Evolutionary conservation across 2,113 vertebrate species (phyloP), one percentile per base, ranked within the genome.

Genomic region (Oceanites oceanicus): DNA sequence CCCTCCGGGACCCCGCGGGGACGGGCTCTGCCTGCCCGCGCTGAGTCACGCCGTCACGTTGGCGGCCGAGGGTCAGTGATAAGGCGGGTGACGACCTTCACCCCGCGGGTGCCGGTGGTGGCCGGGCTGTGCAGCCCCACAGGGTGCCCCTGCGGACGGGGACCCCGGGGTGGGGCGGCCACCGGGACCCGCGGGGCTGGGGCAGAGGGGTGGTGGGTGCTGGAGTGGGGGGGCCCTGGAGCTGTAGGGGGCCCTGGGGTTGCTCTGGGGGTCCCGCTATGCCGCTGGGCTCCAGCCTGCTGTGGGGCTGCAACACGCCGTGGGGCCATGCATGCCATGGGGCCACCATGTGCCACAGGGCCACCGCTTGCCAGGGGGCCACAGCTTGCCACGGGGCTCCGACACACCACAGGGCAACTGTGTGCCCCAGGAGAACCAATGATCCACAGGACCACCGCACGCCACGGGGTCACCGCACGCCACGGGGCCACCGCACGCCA

Each of bases 71-170:
- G 88, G 72, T 65, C 44, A 55, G 32, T 2, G 81, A 68, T 42
- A 63, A 72, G 38, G 47, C 9, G 17, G 73, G 18, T 6, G 3
- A 22, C 1, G 20, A 59, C 91, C 91, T 88, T 92, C 0, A 65
- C 13, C 56, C 71, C 4, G 2, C 5, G 2, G 71, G n/a, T 12
- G 23, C 62, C 0, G 8, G 67, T 1, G 11, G 17, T 3, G 7
- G 49, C 61, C 1, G 5, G 32, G 20, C 11, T 6, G 36, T 8
- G 45, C 27, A 53, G 36, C 32, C 78, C 71, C 55, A 8, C 6
- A 5, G 19, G 25, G 20, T 30, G 13, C 34, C 58, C 45, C 36
- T 2, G 2, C 34, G 4, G 1, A 44, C 44, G 1, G 4, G 32
- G 62, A 25, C 18, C 52, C 6, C 0, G 1, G 8, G 13, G 18